phyloP scores from a whole-genome alignment of 2,797 vertebrate genomes.

The Knipowitschia caucasica region DNA sequence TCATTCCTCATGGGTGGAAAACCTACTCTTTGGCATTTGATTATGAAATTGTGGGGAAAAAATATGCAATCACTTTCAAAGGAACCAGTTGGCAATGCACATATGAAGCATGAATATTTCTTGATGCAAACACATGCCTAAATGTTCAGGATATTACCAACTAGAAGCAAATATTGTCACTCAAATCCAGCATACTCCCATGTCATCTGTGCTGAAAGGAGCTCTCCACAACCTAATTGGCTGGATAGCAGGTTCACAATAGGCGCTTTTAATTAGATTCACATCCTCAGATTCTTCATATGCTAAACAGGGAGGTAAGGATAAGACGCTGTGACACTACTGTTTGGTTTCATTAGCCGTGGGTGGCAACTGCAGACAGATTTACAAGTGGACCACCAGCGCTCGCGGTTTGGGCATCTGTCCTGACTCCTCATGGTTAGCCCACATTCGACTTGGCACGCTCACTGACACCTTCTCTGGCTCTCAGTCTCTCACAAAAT shows the following conservation, averaged over 20 bases:
- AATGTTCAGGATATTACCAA: neutral
- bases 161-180: constrained; percentile 2
- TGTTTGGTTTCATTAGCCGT: constrained; percentile 55
- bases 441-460: constrained; percentile 51
- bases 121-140: neutral
- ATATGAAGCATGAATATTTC: neutral
- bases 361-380: constrained; percentile 56
- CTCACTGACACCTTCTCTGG: constrained; percentile 30
- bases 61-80: too few species aligned
- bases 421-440: constrained; percentile 64
- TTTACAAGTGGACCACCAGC: constrained; percentile 51
- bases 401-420: constrained; percentile 48
- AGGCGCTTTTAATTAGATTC: constrained; percentile 59
- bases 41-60: too few species aligned
- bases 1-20: too few species aligned
- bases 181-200: constrained; percentile 41
- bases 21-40: too few species aligned
- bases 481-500: constrained; percentile 21
- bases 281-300: constrained; percentile 43
- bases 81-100: too few species aligned
- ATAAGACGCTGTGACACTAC: constrained; percentile 35
- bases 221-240: constrained; percentile 46
- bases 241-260: constrained; percentile 40
- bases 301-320: constrained; percentile 48
- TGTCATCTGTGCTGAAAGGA: constrained; percentile 25